These are phyloP conservation scores for Pempheris klunzingeri DNA, from an alignment of 2,797 vertebrate species.

Conservation along the genomic window DNA sequence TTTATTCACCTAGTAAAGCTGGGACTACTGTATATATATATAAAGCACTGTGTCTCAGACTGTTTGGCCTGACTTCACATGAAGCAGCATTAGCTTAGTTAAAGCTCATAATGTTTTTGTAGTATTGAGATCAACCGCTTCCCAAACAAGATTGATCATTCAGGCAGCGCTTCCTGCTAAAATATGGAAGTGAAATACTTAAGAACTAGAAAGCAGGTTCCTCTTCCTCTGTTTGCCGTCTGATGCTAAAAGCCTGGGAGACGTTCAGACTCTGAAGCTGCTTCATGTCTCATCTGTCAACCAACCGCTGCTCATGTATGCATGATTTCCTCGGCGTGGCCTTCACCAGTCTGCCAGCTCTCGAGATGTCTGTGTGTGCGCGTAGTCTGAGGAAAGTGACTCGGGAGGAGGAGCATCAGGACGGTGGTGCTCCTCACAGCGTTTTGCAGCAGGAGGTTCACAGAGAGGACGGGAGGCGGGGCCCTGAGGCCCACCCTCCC, in stretches of 20 bases:
- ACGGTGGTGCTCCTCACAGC: slow-evolving; percentile 28
- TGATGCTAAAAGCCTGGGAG: slow-evolving; percentile 27
- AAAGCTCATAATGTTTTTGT: not conserved
- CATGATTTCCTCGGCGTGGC: slow-evolving; percentile 39
- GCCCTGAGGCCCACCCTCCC: slow-evolving; percentile 36
- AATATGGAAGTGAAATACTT: slow-evolving; percentile 7
- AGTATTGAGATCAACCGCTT: not conserved
- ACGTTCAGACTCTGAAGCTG: slow-evolving; percentile 21
- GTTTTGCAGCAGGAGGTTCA: slow-evolving; percentile 65
- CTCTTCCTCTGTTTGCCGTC: slow-evolving; percentile 35
- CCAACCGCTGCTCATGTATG: slow-evolving; percentile 45
- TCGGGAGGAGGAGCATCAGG: slow-evolving; percentile 22
- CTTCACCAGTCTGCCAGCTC: slow-evolving; percentile 28
- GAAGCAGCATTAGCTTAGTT: not conserved
- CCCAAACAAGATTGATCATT: slow-evolving; percentile 16
- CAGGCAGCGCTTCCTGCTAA: slow-evolving; percentile 12
- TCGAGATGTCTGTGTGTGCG: not conserved
- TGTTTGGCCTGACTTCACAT: not conserved
- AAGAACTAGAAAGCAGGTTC: slow-evolving; percentile 36
- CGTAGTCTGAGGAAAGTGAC: slow-evolving; percentile 30
- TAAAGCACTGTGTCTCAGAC: not conserved
- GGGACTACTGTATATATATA: not conserved
- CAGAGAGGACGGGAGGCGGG: slow-evolving; percentile 55
- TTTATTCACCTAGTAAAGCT: no score
- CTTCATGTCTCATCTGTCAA: slow-evolving; percentile 25